A percentile compares a stretch with the other conserved stretches of the same genome.
phyloP scores from a whole-genome alignment of 2,797 vertebrate species.

The Gambelia wislizenii region DNA sequence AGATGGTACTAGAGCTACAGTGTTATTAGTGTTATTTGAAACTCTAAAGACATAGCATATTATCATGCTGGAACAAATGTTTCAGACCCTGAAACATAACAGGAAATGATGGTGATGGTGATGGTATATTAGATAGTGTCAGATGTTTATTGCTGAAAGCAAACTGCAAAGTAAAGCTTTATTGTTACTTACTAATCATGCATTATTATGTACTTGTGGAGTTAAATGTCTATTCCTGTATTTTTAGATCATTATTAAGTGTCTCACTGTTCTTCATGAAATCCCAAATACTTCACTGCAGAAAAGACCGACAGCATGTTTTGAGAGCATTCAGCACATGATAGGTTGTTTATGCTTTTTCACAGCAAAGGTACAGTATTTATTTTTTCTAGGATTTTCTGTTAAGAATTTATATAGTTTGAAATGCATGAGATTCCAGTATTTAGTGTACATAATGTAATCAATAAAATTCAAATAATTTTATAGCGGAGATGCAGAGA shows the following conservation, averaged over 20 bases:
- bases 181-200: neutral
- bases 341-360: slow-evolving; percentile 91
- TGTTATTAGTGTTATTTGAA: too few species aligned
- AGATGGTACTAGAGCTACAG: too few species aligned
- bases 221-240: slow-evolving; percentile 45
- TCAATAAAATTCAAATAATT: neutral
- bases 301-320: slow-evolving; percentile 75
- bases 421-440: slow-evolving; percentile 7
- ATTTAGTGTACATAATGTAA: neutral
- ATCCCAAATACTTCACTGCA: slow-evolving; percentile 80
- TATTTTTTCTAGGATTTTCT: slow-evolving; percentile 31
- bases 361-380: slow-evolving; percentile 85
- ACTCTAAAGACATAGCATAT: too few species aligned
- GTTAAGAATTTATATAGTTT: neutral
- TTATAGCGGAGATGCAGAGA: neutral
- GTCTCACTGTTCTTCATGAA: slow-evolving; percentile 88
- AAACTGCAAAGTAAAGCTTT: neutral
- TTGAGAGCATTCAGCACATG: slow-evolving; percentile 89
- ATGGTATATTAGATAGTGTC: too few species aligned
- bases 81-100: neutral
- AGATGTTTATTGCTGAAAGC: slow-evolving; percentile 4
- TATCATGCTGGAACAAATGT: too few species aligned
- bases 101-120: neutral
- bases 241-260: slow-evolving; percentile 91
- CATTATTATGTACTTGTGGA: neutral